Evolutionary conservation across 2,113 vertebrate genomes (phyloP).

Genomic region (Eolophus roseicapilla): DNA sequence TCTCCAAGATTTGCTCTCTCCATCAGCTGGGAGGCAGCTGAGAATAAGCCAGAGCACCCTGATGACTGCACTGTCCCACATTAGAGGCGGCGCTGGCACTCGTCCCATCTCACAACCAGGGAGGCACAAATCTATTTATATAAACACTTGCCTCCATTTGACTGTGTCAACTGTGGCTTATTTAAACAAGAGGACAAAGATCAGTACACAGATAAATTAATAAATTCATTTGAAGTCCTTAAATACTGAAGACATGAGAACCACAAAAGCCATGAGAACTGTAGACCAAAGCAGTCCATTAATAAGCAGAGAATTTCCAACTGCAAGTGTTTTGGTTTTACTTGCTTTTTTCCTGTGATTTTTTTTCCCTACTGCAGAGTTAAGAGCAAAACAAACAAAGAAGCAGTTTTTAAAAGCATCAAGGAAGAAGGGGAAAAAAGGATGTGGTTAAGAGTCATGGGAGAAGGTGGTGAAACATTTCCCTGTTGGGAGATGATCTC

Average conservation of each 20-base stretch:
- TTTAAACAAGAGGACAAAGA: constrained; percentile 20
- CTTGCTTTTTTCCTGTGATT: background rate
- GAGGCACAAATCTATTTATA: constrained; percentile 27
- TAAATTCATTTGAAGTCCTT: background rate
- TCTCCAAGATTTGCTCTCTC: background rate
- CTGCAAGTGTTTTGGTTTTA: background rate
- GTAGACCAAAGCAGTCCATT: background rate
- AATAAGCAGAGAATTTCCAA: background rate
- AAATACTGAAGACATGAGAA: background rate
- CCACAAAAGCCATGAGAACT: background rate
- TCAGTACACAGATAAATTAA: background rate
- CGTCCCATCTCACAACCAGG: background rate
- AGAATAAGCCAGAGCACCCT: background rate
- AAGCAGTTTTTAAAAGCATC: background rate
- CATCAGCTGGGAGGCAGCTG: constrained; percentile 13
- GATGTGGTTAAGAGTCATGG: background rate
- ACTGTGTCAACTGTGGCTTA: background rate
- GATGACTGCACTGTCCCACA: background rate
- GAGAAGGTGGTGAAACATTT: background rate
- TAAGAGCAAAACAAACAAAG: background rate
- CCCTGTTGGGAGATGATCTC: background rate
- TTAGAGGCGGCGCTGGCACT: background rate
- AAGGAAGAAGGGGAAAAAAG: background rate
- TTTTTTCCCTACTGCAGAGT: background rate
- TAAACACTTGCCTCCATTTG: background rate